A percentile compares a stretch with the other conserved stretches of the same genome.
Conservation (phyloP, 1,140 invertebrate genomes). For the Hestina assimilis region DNA sequence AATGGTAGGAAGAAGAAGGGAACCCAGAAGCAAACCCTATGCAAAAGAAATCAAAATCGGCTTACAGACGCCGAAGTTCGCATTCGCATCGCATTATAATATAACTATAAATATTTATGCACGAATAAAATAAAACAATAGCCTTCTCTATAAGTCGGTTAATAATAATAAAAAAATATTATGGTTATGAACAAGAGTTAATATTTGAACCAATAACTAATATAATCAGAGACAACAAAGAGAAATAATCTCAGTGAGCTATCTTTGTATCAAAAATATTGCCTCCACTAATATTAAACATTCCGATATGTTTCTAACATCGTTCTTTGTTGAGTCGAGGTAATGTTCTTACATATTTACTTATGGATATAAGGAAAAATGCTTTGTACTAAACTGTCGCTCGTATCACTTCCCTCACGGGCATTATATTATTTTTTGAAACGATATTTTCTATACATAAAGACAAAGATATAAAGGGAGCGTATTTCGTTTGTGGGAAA, state of each 20-base stretch:
- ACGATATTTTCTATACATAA: slow-evolving; percentile 27
- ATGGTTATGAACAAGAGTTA: background rate
- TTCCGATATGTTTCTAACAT: slow-evolving; percentile 15
- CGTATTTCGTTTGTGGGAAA: slow-evolving; percentile 30
- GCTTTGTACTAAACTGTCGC: slow-evolving; percentile 34
- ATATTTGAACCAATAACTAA: slow-evolving; percentile 1
- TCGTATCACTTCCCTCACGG: slow-evolving; percentile 23
- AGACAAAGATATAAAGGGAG: slow-evolving; percentile 30
- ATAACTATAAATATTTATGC: too few species aligned
- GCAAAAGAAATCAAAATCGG: too few species aligned
- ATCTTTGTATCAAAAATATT: slow-evolving; percentile 24
- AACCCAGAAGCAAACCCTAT: too few species aligned
- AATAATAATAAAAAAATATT: too few species aligned
- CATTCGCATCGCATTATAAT: too few species aligned
- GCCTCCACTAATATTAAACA: slow-evolving; percentile 23
- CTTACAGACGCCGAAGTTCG: too few species aligned
- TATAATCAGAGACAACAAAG: background rate
- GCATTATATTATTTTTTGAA: slow-evolving; percentile 33
- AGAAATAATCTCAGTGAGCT: slow-evolving; percentile 8
- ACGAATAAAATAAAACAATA: too few species aligned
- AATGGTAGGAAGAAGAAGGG: too few species aligned
- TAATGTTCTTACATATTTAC: slow-evolving; percentile 28
- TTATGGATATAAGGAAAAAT: slow-evolving; percentile 28
- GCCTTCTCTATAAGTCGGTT: too few species aligned
- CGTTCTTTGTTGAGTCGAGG: slow-evolving; percentile 24